phyloP scores from a whole-genome alignment of 2,113 vertebrate species.

The Chiloscyllium plagiosum region DNA sequence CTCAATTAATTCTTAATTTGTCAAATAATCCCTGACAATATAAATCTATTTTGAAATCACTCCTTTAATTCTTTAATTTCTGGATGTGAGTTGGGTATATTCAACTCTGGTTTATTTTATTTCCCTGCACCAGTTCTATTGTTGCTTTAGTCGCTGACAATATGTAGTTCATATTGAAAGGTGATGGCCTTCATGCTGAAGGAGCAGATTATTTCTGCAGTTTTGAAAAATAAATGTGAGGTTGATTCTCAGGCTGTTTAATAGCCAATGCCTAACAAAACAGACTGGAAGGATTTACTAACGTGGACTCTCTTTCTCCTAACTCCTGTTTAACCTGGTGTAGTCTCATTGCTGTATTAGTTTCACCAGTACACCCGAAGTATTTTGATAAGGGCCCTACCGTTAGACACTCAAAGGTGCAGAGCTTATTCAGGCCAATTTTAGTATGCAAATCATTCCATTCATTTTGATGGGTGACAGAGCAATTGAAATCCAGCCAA shows the following conservation, averaged over 20 bases:
- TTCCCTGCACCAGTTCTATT: not conserved
- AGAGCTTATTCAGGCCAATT: not conserved
- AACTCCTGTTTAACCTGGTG: not conserved
- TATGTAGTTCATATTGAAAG: not conserved
- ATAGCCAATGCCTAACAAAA: not conserved
- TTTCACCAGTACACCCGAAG: not conserved
- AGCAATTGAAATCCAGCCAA: not conserved
- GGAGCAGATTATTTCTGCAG: not conserved
- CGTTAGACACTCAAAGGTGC: not conserved
- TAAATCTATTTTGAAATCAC: not conserved
- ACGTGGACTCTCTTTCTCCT: not conserved
- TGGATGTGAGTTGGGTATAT: not conserved
- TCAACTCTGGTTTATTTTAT: not conserved
- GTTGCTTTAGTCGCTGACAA: not conserved
- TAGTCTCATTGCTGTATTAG: not conserved
- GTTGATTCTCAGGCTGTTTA: not conserved
- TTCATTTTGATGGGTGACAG: not conserved
- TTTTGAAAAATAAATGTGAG: not conserved
- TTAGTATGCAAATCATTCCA: not conserved
- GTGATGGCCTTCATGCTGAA: not conserved
- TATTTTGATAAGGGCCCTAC: not conserved
- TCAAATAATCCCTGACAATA: too few species aligned
- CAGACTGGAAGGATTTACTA: not conserved
- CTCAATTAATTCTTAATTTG: too few species aligned
- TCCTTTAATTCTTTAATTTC: not conserved